phyloP scores from a whole-genome alignment of 2,797 vertebrate species.

The Scolopax rusticola region DNA sequence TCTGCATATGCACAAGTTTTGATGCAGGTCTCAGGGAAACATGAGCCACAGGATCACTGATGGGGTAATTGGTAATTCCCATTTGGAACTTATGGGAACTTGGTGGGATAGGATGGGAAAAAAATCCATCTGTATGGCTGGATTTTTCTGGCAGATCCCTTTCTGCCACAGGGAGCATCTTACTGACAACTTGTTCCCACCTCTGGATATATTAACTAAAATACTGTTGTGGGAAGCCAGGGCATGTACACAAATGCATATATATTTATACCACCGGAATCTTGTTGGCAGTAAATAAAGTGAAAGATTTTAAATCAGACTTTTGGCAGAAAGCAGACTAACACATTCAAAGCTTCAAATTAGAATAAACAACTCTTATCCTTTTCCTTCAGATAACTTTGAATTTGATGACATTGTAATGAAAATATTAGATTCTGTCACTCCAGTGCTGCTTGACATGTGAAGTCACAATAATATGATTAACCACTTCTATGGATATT shows the following conservation, averaged over 20 bases:
- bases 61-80: not conserved
- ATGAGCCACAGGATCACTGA: not conserved
- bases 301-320: not conserved
- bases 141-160: not conserved
- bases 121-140: not conserved
- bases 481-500: not conserved
- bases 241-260: not conserved
- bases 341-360: not conserved
- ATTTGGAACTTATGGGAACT: not conserved
- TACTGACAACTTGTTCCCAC: not conserved
- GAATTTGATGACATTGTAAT: not conserved
- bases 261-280: not conserved
- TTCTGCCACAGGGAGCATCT: not conserved
- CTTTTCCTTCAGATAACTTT: not conserved
- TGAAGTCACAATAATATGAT: not conserved
- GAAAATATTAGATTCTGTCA: not conserved
- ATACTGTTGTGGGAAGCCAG: not conserved
- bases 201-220: not conserved
- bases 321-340: not conserved
- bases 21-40: not conserved
- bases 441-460: not conserved
- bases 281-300: accelerated
- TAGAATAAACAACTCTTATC: not conserved
- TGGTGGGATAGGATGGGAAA: no score
- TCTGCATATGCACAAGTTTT: not conserved